Evolutionary conservation across 2,888 invertebrate species (phyloP), one percentile per base, ranked within the genome.

Genomic region (Napeogenes inachia): DNA sequence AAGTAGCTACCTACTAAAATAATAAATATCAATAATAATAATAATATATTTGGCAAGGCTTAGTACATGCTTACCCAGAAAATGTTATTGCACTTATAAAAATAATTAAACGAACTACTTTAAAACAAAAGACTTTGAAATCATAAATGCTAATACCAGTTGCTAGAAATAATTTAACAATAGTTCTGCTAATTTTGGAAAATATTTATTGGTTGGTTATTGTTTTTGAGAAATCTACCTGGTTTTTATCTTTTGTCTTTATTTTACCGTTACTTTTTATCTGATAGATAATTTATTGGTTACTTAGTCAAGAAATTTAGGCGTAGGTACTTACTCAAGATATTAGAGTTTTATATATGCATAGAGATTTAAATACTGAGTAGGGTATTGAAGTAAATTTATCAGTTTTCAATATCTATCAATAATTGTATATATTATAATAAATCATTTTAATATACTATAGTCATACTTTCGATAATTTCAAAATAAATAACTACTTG

Each of bases 221-320:
- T 33, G 35, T 46, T 60, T 63, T 57, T 45, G 13, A 57, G 57
- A 63, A 60, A 57, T 35, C 12, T 63, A 63, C 63, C 63, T 63
- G 63, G 42, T 45, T 30, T 30, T 57, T 13, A 57, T 32, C 59
- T 13, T 59, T 50, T 62, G 35, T 21, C 53, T 63, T 63, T 10
- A 13, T 35, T 55, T 55, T 38, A 55, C 33, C 6, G 33, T 35
- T 38, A 33, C 5, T 13, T 35, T 6, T n/a, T 35, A 35, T 33
- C 10, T 55, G 4, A 13, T 13, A 13, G 35, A 13, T 21, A 1
- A 21, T 21, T 21, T 21, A 21, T 21, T 21, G 21, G 21, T 21
- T 21, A 21, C 21, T 21, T 21, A 21, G 21, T 21, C 21, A 21
- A 21, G 21, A 21, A 21, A 21, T 21, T 21, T 21, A 21, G 21